Conservation (phyloP, 2,797 vertebrate species). For the Aphelocoma californica region DNA sequence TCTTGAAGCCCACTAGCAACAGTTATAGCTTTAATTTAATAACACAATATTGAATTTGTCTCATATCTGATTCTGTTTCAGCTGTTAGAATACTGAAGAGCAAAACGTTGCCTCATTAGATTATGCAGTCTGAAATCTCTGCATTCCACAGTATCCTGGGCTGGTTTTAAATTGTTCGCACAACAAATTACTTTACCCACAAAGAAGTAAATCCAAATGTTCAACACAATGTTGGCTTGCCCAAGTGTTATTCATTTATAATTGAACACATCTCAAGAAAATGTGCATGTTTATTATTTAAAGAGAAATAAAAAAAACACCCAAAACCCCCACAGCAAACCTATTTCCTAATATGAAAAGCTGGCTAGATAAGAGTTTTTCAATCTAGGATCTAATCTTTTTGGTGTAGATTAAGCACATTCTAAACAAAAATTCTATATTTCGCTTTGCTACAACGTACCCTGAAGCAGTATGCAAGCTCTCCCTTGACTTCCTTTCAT, state of each 20-base stretch:
- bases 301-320: not conserved
- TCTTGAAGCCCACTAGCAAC: conserved; percentile 36
- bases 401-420: conserved; percentile 44
- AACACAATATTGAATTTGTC: conserved; percentile 57
- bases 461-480: conserved; percentile 67
- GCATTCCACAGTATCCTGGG: conserved; percentile 47
- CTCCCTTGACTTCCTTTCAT: conserved; percentile 73
- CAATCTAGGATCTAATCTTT: conserved; percentile 35
- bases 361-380: conserved; percentile 16
- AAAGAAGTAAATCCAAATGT: conserved; percentile 60
- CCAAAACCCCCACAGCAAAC: not conserved
- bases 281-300: conserved; percentile 3
- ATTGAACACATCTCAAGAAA: conserved; percentile 50
- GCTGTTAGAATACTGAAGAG: conserved; percentile 60
- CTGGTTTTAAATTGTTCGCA: conserved; percentile 62
- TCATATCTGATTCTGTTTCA: conserved; percentile 63
- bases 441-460: conserved; percentile 54
- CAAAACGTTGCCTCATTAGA: conserved; percentile 54
- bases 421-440: conserved; percentile 49
- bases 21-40: conserved; percentile 61
- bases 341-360: conserved; percentile 34
- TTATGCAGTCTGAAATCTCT: conserved; percentile 67
- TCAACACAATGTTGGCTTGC: conserved; percentile 49
- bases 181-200: conserved; percentile 65
- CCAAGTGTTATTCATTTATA: conserved; percentile 56